phyloP scores from a whole-genome alignment of 1,140 invertebrate species.

The Plutomurus gul region DNA sequence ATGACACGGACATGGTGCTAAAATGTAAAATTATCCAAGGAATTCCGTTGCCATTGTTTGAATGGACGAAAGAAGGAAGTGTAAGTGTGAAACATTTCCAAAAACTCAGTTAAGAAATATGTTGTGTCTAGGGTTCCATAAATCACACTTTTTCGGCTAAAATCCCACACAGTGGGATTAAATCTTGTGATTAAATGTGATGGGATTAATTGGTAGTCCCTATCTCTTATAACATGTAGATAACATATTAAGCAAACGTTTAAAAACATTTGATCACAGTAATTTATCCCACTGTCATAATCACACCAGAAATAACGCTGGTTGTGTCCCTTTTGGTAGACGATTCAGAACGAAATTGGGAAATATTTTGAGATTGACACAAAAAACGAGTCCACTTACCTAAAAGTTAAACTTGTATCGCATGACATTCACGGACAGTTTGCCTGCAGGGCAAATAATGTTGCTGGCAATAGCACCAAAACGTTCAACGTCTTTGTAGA shows the following conservation, averaged over 20 bases:
- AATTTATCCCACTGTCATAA: no score
- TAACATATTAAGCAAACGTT: no score
- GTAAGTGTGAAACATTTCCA: neutral
- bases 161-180: no score
- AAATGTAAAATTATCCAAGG: neutral
- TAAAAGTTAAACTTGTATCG: neutral
- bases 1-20: neutral
- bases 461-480: neutral
- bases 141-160: no score
- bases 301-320: no score
- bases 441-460: neutral
- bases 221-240: no score
- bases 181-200: no score
- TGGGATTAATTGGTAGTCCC: no score
- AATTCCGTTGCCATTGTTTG: neutral
- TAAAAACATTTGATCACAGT: no score
- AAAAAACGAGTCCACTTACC: neutral
- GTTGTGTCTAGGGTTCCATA: no score
- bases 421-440: neutral
- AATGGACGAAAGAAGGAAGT: neutral
- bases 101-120: no score
- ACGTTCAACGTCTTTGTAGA: neutral
- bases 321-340: neutral
- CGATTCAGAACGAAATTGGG: neutral
- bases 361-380: neutral